Conservation (phyloP, 1,140 invertebrate genomes). For the Antheraea pernyi region DNA sequence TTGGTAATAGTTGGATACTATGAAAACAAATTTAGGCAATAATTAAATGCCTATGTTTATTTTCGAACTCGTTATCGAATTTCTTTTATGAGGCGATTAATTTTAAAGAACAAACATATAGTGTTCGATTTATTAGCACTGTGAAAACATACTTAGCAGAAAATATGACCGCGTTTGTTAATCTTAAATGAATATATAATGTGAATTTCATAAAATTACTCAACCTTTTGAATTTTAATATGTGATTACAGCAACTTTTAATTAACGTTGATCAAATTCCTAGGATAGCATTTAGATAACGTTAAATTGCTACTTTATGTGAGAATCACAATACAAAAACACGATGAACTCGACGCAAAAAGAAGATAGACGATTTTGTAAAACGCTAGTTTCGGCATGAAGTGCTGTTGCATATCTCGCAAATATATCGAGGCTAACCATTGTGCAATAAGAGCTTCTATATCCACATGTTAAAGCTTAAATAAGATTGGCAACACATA, state of each 20-base stretch:
- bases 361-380: constrained; percentile 66
- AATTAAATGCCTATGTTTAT: constrained; percentile 7
- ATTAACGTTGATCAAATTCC: constrained; percentile 28
- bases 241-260: neutral
- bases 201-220: neutral
- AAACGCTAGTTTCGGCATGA: constrained; percentile 77
- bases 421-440: constrained; percentile 39
- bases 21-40: constrained; percentile 6
- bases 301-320: constrained; percentile 31
- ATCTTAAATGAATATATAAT: neutral
- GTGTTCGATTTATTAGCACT: constrained; percentile 15
- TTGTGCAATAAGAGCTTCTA: constrained; percentile 43
- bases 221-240: neutral
- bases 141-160: constrained; percentile 11
- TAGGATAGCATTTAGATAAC: constrained; percentile 28
- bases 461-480: constrained; percentile 38
- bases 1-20: neutral
- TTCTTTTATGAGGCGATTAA: constrained; percentile 15
- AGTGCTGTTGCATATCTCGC: constrained; percentile 55
- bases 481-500: constrained; percentile 23
- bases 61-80: constrained; percentile 13
- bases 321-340: constrained; percentile 40
- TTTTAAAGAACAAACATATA: constrained; percentile 17
- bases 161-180: neutral
- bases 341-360: constrained; percentile 70